phyloP scores from a whole-genome alignment of 2,113 vertebrate genomes.

The Amblyopsis rosae region DNA sequence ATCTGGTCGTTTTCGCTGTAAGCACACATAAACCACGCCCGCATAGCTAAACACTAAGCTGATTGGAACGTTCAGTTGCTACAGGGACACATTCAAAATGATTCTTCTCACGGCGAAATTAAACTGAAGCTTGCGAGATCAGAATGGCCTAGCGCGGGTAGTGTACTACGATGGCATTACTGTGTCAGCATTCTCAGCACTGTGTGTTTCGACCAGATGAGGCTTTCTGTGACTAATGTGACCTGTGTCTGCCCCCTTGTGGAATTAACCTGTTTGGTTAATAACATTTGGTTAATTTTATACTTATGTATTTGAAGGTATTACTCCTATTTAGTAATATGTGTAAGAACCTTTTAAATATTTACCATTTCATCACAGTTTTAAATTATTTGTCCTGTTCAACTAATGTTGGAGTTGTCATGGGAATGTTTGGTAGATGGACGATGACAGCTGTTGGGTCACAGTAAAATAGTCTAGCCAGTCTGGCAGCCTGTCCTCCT shows the following conservation, averaged over 20 bases:
- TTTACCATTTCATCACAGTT: background rate
- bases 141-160: too few species aligned
- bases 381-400: conserved; percentile 10
- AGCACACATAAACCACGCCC: too few species aligned
- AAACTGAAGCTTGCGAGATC: too few species aligned
- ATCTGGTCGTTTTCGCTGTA: too few species aligned
- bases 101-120: too few species aligned
- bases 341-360: background rate
- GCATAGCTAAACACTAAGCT: too few species aligned
- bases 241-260: conserved; percentile 42
- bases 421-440: conserved; percentile 55
- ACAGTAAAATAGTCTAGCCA: conserved; percentile 64
- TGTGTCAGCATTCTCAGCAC: background rate
- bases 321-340: background rate
- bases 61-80: too few species aligned
- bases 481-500: conserved; percentile 62
- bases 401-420: conserved; percentile 61
- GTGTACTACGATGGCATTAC: background rate
- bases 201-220: background rate
- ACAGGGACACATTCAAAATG: too few species aligned
- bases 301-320: too few species aligned
- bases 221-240: conserved; percentile 15
- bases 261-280: conserved; percentile 17
- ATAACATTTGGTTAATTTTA: too few species aligned
- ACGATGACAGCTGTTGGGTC: conserved; percentile 76